Percentiles rank a stretch among this genome's conserved stretches.
Evolutionary conservation across 30 jellyfish, hydroid and myxozoan genomes (phyloP).

Genomic region (Rhopilema esculentum): DNA sequence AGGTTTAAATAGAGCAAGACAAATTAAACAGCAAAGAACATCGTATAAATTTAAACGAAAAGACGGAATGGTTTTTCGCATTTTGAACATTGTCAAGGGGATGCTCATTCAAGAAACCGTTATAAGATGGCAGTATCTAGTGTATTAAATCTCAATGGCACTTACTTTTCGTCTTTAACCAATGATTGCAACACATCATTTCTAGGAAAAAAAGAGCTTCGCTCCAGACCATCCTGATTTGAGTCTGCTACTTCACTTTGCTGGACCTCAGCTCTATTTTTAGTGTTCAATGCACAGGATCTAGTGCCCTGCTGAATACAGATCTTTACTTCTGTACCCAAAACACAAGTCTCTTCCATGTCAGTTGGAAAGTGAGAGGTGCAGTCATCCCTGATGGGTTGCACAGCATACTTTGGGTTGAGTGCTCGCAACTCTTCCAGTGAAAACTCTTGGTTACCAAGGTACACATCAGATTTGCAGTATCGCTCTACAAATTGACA

Average conservation of each 20-base stretch:
- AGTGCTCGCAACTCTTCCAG: conserved; percentile 89
- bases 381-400: background rate
- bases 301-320: too few species aligned
- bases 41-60: too few species aligned
- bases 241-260: background rate
- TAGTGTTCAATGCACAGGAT: background rate
- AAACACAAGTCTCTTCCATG: conserved; percentile 59
- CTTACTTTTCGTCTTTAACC: background rate
- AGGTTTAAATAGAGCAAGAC: too few species aligned
- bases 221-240: background rate
- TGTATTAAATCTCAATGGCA: too few species aligned
- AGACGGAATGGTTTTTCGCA: too few species aligned
- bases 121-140: too few species aligned
- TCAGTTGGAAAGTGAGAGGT: conserved; percentile 19
- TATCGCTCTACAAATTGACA: conserved; percentile 24
- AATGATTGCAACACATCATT: background rate
- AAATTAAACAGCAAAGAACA: too few species aligned
- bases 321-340: background rate
- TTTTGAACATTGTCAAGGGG: too few species aligned
- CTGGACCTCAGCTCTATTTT: background rate
- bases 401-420: background rate
- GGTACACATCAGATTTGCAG: conserved; percentile 68
- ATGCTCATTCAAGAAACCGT: too few species aligned
- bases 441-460: conserved; percentile 84
- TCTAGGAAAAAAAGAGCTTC: background rate